Conservation (phyloP, 2,888 invertebrate genomes). For the Dicranocentrus wangi region DNA sequence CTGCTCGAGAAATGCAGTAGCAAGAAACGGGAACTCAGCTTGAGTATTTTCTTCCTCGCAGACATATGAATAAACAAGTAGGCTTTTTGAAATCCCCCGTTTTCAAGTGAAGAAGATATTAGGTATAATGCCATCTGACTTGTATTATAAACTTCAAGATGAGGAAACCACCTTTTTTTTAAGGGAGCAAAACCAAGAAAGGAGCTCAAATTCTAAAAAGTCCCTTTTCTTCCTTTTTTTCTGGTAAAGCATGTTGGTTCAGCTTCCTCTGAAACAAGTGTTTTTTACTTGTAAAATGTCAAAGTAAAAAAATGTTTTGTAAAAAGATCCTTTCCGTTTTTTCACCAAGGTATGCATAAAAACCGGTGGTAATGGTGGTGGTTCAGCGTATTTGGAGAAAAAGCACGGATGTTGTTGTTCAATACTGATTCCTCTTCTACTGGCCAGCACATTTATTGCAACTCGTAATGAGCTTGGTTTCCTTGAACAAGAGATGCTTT, state of each 20-base stretch:
- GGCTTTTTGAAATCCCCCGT: neutral
- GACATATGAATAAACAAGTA: conserved; percentile 56
- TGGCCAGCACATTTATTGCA: conserved; percentile 43
- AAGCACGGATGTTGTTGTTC: conserved; percentile 60
- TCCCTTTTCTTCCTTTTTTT: conserved; percentile 15
- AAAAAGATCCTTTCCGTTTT: conserved; percentile 45
- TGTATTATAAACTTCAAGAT: conserved; percentile 39
- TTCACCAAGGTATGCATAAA: neutral
- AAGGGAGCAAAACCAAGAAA: neutral
- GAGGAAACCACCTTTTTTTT: conserved; percentile 29
- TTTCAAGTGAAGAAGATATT: neutral
- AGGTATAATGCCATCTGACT: conserved; percentile 47
- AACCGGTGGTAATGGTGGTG: conserved; percentile 19
- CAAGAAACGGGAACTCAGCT: conserved; percentile 39
- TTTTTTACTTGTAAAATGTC: conserved; percentile 42
- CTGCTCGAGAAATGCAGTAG: conserved; percentile 4
- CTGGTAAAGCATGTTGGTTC: neutral
- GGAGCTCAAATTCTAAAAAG: neutral
- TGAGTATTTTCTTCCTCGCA: conserved; percentile 30
- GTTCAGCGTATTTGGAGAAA: conserved; percentile 27
- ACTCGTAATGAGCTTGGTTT: conserved; percentile 57
- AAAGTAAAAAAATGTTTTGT: conserved; percentile 51
- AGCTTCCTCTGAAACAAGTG: conserved; percentile 44
- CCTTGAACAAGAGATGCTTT: conserved; percentile 45
- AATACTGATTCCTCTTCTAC: conserved; percentile 50